Evolutionary conservation across 2,888 invertebrate genomes (phyloP), one percentile per base, ranked within the genome.

Genomic region (Heterodera filipjevi): DNA sequence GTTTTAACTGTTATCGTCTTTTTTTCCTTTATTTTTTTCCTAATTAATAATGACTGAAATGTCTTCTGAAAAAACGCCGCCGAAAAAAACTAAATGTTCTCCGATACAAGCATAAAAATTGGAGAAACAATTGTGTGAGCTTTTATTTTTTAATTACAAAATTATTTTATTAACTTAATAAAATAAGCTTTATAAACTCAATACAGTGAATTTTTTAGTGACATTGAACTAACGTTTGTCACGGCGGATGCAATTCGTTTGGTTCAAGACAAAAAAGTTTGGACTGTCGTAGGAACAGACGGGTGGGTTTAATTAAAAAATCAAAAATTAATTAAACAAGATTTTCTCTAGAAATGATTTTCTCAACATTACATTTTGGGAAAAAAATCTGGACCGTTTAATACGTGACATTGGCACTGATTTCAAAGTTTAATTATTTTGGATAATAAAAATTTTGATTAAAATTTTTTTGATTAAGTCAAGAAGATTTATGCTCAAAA

Each of bases 11-110:
- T n/a, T n/a, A n/a, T n/a, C n/a, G n/a, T 49, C 83, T 6, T 66
- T 84, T 39, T n/a, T 30, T 32, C 59, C 59, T 27, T 46, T 83
- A 39, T 16, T 77, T 3, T 39, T 39, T 39, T 39, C 10, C 10
- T 39, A 39, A 39, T 39, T 39, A 10, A 39, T 39, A 6, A 39
- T 39, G 39, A 10, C 39, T 10, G 39, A 39, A 39, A 39, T 10
- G 10, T 6, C 5, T 10, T 39, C 49, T 32, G 77, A 8, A 8
- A 10, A 39, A 39, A 39, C 5, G 5, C 39, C 39, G 39, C 39
- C 39, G 10, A 39, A 39, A 39, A 39, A 10, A 10, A 16, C 49
- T 19, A 49, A 49, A 49, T 19, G 49, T 1, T 49, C 49, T 49
- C 49, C 49, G 16, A 49, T 49, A 16, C 49, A 49, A 49, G 16